Conservation (phyloP, 2,113 vertebrate genomes). For the Blennius ocellaris region DNA sequence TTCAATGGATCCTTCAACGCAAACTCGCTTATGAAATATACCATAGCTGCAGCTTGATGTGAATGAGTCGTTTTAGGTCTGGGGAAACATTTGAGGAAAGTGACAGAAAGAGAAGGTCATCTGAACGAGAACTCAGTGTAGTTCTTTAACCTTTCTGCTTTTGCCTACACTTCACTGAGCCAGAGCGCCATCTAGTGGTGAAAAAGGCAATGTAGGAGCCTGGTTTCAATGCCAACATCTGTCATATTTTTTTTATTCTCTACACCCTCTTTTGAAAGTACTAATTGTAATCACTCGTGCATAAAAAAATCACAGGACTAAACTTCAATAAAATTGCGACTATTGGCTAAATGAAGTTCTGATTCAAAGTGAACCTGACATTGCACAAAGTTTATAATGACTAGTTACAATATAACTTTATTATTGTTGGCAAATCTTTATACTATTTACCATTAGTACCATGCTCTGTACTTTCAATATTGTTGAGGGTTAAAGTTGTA, state of each 20-base stretch:
- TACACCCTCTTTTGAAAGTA: background rate
- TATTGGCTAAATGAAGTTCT: no score
- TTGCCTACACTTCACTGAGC: background rate
- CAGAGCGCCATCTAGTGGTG: conserved; percentile 45
- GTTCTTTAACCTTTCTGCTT: background rate
- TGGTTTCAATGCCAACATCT: background rate
- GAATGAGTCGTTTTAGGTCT: conserved; percentile 25
- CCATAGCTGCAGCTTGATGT: background rate
- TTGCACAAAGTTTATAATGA: no score
- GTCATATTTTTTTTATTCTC: background rate
- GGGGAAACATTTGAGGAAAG: conserved; percentile 15
- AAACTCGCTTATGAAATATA: conserved; percentile 13
- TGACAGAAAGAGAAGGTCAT: conserved; percentile 8
- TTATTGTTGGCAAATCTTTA: no score
- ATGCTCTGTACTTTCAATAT: no score
- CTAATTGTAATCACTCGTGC: no score
- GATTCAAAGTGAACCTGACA: no score
- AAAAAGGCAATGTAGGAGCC: conserved; percentile 22
- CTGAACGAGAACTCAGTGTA: conserved; percentile 11
- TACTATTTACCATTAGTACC: no score
- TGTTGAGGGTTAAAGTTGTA: background rate
- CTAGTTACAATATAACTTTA: no score
- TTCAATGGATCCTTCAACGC: background rate
- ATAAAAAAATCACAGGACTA: no score
- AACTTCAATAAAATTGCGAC: no score